Conservation (phyloP, 2,888 invertebrate genomes). For the Merodon equestris region DNA sequence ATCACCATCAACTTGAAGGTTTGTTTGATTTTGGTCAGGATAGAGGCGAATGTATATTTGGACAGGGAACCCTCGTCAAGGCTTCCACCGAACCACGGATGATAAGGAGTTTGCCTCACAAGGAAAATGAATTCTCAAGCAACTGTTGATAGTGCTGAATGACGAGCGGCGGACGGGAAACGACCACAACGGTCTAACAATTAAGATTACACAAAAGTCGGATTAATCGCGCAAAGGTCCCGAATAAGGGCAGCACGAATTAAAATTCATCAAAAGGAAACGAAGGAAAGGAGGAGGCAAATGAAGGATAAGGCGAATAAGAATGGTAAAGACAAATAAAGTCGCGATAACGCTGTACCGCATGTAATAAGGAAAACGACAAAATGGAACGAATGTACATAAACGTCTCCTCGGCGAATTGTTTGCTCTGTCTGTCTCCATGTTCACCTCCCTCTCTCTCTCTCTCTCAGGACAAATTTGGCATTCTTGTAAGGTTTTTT, state of each 20-base stretch:
- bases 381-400: slow-evolving; percentile 7
- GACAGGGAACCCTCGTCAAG: slow-evolving; percentile 41
- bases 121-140: slow-evolving; percentile 61
- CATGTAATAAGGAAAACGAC: slow-evolving; percentile 17
- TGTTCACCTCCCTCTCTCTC: slow-evolving; percentile 16
- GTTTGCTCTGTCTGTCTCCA: slow-evolving; percentile 57
- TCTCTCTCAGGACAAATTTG: slow-evolving; percentile 52
- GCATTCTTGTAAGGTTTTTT: slow-evolving; percentile 41
- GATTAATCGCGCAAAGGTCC: slow-evolving; percentile 64
- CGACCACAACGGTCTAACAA: slow-evolving; percentile 41
- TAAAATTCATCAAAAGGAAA: slow-evolving; percentile 53
- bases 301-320: slow-evolving; percentile 53
- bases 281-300: slow-evolving; percentile 23
- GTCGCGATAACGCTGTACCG: slow-evolving; percentile 54
- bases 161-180: not conserved
- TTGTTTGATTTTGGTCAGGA: slow-evolving; percentile 43
- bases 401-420: slow-evolving; percentile 58
- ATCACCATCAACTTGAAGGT: not conserved
- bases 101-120: slow-evolving; percentile 59
- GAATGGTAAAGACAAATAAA: slow-evolving; percentile 47
- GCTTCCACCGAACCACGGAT: slow-evolving; percentile 31
- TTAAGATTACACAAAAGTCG: slow-evolving; percentile 62
- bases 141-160: slow-evolving; percentile 60
- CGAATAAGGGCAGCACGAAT: slow-evolving; percentile 63
- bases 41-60: slow-evolving; percentile 14